Conservation (phyloP, 2,888 invertebrate species). For the Erynnis tages region DNA sequence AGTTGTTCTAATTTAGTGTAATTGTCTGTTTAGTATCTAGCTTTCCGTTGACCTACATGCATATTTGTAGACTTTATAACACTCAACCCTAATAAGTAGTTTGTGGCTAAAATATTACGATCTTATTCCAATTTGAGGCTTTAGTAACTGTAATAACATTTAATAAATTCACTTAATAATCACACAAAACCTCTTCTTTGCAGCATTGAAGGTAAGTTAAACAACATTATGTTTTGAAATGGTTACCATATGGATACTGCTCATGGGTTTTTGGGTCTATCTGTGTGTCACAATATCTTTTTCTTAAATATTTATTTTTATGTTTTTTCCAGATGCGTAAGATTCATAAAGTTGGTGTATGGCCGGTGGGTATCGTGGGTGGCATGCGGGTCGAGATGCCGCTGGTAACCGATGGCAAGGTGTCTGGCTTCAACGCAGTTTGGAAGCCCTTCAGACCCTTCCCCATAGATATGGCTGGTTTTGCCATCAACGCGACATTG, state of each 20-base stretch:
- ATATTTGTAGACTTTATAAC: background rate
- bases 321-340: constrained; percentile 84
- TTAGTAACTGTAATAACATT: no score
- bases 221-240: constrained; percentile 1
- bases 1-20: background rate
- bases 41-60: background rate
- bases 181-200: constrained; percentile 19
- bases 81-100: no score
- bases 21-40: background rate
- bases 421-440: constrained; percentile 84
- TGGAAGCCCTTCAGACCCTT: constrained; percentile 96
- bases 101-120: background rate
- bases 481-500: constrained; percentile 91
- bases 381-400: constrained; percentile 96
- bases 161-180: background rate
- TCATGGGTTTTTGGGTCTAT: no score
- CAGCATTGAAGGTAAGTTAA: constrained; percentile 26
- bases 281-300: no score
- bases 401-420: constrained; percentile 82
- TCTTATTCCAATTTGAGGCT: no score
- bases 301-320: background rate
- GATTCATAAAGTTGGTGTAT: constrained; percentile 92
- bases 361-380: constrained; percentile 98
- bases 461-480: constrained; percentile 99
- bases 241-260: background rate